Base-by-base conservation (phyloP, 2,113 vertebrate species). In the Raja brachyura region DNA sequence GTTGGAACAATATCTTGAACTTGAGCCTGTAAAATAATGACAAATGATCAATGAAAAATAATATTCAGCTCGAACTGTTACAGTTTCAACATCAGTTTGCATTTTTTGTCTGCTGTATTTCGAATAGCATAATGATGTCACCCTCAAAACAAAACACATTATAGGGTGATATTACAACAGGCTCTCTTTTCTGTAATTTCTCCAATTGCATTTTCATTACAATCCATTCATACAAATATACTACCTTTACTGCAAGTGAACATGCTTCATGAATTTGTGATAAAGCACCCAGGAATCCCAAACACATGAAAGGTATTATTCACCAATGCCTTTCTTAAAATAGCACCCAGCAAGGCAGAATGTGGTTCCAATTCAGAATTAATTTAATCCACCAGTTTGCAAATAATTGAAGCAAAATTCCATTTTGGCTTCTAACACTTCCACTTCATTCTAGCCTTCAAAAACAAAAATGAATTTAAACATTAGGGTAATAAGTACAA, bases 1-100 rank as follows among this genome's bases (percentile, higher is more conserved):
- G 99, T 99, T 94, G 99, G 99, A 94, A 99, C 98, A 9, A 99
- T 98, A 95, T 99, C 98, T 95, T 99, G 99, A 93, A 97, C 95
- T 95, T 99, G 98, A 95, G 98, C 97, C 99, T 99, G 94, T 88
- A 95, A 95, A 93, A 90, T 0, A 94, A 85, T 85, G 68, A 54
- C 39, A 92, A 66, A n/a, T 10, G 68, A 54, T 92, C 66, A 92
- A 9, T 63, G 70, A 18, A 92, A 33, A 48, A 54, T 28, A 92
- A 73, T 48, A 92, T 54, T 92, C 31, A 25, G 14, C 33, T 5
- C 4, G 66, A 4, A 54, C 39, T 33, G 31, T 33, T 90, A 90
- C 0, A 68, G 63, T 48, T 14, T 73, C 33, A 18, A 92, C 68
- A 22, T 92, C 9, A 31, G 68, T 66, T 88, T 33, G 33, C 16